Evolutionary conservation across 2,797 vertebrate genomes (phyloP).

Genomic region (Cryptoprocta ferox): DNA sequence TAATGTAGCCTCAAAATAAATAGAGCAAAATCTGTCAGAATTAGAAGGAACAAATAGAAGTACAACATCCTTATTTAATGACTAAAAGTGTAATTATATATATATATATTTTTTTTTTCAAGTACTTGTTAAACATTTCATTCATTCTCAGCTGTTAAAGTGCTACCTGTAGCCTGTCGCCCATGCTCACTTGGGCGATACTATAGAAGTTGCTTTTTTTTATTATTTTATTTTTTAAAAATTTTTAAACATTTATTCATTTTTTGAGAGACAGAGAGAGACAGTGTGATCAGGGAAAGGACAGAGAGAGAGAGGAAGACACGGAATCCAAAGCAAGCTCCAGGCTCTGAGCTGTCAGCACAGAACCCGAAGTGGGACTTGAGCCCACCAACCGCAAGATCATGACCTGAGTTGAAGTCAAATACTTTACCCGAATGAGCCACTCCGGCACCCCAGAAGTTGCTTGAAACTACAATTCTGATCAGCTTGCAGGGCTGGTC

Average conservation of each 20-base stretch:
- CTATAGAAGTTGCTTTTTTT: neutral
- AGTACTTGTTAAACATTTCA: neutral
- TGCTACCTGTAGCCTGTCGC: neutral
- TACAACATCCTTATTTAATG: neutral
- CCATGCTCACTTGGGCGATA: neutral
- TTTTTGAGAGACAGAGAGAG: too few species aligned
- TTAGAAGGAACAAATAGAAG: neutral
- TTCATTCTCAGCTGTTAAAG: neutral
- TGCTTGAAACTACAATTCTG: neutral
- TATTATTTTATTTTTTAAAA: too few species aligned
- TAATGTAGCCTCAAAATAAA: neutral
- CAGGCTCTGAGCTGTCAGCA: too few species aligned
- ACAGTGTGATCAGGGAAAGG: too few species aligned
- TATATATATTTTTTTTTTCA: neutral
- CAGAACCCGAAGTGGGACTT: too few species aligned
- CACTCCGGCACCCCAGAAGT: neutral
- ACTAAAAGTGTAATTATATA: neutral
- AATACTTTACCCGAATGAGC: too few species aligned
- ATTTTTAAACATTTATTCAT: too few species aligned
- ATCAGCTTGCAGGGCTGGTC: neutral
- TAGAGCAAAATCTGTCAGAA: neutral
- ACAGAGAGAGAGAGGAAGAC: too few species aligned
- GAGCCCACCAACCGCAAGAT: too few species aligned
- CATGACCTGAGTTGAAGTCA: too few species aligned
- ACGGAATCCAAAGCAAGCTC: too few species aligned